A percentile compares a stretch with the other conserved stretches of the same genome.
Conservation (phyloP, 2,888 invertebrate species). For the Polyommatus iphigenia region DNA sequence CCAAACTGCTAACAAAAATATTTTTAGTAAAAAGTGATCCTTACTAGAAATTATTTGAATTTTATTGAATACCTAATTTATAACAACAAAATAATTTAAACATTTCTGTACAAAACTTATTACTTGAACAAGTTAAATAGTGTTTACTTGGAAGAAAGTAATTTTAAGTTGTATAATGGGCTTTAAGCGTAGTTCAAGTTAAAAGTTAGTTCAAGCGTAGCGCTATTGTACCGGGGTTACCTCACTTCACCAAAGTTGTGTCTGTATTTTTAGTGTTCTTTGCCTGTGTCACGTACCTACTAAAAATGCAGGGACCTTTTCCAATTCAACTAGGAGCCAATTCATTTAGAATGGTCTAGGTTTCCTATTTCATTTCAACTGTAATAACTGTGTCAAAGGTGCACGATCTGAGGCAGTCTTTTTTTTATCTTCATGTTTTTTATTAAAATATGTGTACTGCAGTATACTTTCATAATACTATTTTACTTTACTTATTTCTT, state of each 20-base stretch:
- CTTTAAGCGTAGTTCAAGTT: not conserved
- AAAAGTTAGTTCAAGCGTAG: not conserved
- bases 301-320: slow-evolving; percentile 5
- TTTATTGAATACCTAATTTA: not conserved
- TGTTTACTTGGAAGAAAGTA: slow-evolving; percentile 21
- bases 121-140: not conserved
- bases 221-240: not conserved
- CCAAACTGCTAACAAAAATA: no score
- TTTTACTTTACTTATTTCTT: no score
- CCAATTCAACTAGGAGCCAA: not conserved
- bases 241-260: not conserved
- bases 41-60: not conserved
- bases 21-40: no score
- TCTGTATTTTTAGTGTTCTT: slow-evolving; percentile 1
- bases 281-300: slow-evolving; percentile 12
- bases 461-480: no score
- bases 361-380: not conserved
- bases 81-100: not conserved
- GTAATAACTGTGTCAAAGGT: no score
- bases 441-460: no score
- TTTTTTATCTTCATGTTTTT: no score
- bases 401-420: no score
- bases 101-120: not conserved
- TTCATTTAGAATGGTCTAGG: slow-evolving; percentile 4
- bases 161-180: slow-evolving; percentile 15